Evolutionary conservation across 1,140 invertebrate genomes (phyloP), one percentile per base, ranked within the genome.

Genomic region (Elysia chlorotica): DNA sequence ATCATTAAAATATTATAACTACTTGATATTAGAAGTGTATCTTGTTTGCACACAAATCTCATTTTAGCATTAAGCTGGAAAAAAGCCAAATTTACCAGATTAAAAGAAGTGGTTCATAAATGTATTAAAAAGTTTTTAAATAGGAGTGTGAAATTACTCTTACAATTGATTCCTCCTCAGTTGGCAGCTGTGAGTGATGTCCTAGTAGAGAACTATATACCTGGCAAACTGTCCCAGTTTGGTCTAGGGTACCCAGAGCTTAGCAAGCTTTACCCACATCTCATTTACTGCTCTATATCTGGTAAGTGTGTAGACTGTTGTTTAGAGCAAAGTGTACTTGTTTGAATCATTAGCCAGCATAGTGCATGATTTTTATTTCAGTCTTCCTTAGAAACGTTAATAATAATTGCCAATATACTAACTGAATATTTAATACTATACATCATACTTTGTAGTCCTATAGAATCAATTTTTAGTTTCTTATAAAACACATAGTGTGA

Each of bases 221-320:
- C 97, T 21, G 96, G 96, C 0, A 96, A 95, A 80, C 85, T 99
- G 74, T 90, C 92, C 31, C 86, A 92, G 70, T 89, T 95, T 63
- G 91, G 91, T 5, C 85, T 99, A 61, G 95, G 93, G 30, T 99
- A 96, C 86, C 87, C 93, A 5, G 87, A 92, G 21, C 78, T 99
- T 31, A 90, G 90, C 21, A 80, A 88, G 67, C 80, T 94, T 10
- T 93, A 94, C 73, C 94, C 95, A 0, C 89, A 91, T 54, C 89
- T 99, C 17, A 92, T 99, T 71, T 99, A 99, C 82, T 97, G 96
- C 89, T 96, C 96, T 0, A 91, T 99, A 41, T 96, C 95, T 73
- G 97, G 89, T 89, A 31, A 54, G 25, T 41, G 25, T 30, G 41
- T 14, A 48, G 41, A 10, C 10, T 10, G n/a, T n/a, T n/a, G n/a